Conservation (phyloP, 1,140 invertebrate genomes). For the Ceratosolen fusciceps region DNA sequence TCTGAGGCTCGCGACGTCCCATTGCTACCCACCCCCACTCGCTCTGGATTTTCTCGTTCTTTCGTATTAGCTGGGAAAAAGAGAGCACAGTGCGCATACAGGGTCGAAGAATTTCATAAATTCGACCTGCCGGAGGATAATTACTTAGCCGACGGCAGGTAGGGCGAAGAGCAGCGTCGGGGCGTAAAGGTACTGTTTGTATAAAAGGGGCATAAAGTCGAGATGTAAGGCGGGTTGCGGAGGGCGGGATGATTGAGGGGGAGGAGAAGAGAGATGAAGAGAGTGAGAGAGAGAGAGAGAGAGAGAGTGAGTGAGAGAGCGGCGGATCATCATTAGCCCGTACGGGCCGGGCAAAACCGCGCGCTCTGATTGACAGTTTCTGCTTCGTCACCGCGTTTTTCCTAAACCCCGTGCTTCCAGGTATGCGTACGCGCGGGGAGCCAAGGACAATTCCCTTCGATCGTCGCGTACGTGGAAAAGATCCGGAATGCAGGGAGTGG, state of each 20-base stretch:
- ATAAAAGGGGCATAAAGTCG: not conserved
- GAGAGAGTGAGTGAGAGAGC: slow-evolving; percentile 46
- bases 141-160: slow-evolving; percentile 30
- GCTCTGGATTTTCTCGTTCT: not conserved
- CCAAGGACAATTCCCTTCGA: not conserved
- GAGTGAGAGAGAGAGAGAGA: not conserved
- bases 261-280: not conserved
- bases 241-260: not conserved
- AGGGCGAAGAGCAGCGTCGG: slow-evolving; percentile 51
- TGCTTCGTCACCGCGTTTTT: slow-evolving; percentile 58
- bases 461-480: slow-evolving; percentile 30
- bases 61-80: not conserved
- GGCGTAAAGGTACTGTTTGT: not conserved
- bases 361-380: slow-evolving; percentile 64
- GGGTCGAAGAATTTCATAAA: slow-evolving; percentile 17
- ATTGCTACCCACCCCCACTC: too few species aligned
- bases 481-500: slow-evolving; percentile 29
- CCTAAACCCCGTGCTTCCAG: slow-evolving; percentile 48
- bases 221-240: too few species aligned
- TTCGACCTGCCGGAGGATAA: slow-evolving; percentile 1
- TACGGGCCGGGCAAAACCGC: slow-evolving; percentile 58
- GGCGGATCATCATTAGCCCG: slow-evolving; percentile 68
- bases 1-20: not conserved
- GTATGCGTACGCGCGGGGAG: slow-evolving; percentile 21
- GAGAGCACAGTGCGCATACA: not conserved